Evolutionary conservation across 2,888 invertebrate genomes (phyloP).

Genomic region (Cyaniris semiargus): DNA sequence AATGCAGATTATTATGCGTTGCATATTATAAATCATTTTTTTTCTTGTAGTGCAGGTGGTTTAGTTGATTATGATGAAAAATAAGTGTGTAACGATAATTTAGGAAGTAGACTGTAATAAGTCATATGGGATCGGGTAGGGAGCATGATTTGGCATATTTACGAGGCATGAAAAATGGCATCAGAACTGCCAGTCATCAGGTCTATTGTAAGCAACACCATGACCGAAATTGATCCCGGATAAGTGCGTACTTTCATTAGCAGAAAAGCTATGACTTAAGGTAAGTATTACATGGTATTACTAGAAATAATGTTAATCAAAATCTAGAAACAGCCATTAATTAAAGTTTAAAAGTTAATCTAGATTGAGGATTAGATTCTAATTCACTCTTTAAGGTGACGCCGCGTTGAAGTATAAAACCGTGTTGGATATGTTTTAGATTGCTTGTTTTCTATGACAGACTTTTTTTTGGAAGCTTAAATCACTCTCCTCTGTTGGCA

Average conservation of each 20-base stretch:
- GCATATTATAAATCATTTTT: neutral
- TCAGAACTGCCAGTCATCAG: conserved; percentile 16
- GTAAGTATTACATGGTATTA: neutral
- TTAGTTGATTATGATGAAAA: neutral
- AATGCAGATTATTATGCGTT: neutral
- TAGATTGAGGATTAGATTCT: neutral
- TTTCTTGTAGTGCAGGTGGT: neutral
- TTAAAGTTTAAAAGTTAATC: neutral
- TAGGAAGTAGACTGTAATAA: neutral
- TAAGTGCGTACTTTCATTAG: neutral
- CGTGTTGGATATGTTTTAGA: too few relatives aligned
- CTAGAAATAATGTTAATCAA: neutral
- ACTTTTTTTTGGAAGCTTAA: too few relatives aligned
- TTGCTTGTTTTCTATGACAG: too few relatives aligned
- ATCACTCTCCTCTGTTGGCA: too few relatives aligned
- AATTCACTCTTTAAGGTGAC: neutral
- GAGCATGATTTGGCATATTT: conserved; percentile 9
- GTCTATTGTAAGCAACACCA: neutral
- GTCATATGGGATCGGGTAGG: conserved; percentile 10
- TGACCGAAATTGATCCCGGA: conserved; percentile 20
- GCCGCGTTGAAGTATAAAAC: too few relatives aligned
- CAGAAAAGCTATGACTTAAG: neutral
- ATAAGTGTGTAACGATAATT: neutral
- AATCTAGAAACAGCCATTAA: neutral
- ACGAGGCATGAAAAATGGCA: conserved; percentile 25